These are phyloP conservation scores for Neoaliturus tenellus DNA, from an alignment of 2,888 invertebrate genomes.

Conservation along the genomic window DNA sequence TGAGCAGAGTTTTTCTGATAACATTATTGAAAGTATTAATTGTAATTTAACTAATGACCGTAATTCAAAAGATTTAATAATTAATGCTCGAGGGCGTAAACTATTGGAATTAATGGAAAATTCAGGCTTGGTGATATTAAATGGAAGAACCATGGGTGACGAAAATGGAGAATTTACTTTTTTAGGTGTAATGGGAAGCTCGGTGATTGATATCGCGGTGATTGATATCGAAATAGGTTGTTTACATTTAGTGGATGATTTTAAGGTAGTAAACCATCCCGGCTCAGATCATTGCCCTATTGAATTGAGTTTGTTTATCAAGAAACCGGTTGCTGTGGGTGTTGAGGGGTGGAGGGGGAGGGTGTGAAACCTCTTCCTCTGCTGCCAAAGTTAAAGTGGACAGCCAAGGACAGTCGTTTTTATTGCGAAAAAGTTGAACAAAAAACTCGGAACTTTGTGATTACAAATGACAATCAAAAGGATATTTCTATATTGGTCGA, in stretches of 20 bases:
- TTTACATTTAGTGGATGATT: background rate
- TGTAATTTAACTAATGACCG: background rate
- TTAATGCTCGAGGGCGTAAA: background rate
- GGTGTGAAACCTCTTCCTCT: background rate
- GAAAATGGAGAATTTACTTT: slow-evolving; percentile 5
- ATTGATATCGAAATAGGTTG: background rate
- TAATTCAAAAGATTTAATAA: background rate
- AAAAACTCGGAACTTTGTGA: too few relatives aligned
- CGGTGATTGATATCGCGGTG: background rate
- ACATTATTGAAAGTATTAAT: background rate
- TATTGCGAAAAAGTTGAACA: too few relatives aligned
- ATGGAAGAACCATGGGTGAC: background rate
- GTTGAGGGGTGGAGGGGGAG: background rate
- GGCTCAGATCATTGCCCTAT: background rate
- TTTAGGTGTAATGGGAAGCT: background rate
- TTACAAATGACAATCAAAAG: too few relatives aligned
- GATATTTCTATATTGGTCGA: too few relatives aligned
- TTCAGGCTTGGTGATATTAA: background rate
- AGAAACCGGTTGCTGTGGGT: background rate
- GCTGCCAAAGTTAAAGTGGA: background rate
- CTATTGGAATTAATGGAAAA: background rate
- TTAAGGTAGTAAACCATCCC: background rate
- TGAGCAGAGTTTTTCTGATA: background rate
- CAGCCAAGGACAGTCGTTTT: background rate
- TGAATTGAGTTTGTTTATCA: background rate